Base-by-base conservation (phyloP, 2,797 vertebrate species). In the Odontamblyopus rebecca region DNA sequence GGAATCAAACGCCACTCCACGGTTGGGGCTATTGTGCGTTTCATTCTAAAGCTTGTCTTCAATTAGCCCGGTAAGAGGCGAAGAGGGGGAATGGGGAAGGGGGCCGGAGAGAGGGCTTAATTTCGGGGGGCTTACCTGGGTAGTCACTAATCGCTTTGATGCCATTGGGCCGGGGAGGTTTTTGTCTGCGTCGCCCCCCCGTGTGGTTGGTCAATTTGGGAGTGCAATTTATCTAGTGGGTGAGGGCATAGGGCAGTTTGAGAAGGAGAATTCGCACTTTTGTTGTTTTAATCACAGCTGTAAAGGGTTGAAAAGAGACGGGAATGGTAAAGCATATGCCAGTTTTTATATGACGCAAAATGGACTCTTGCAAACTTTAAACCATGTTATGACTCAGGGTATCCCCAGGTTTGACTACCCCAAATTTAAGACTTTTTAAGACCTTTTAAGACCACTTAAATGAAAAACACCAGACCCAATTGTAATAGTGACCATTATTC, bases 41-140 rank as follows among this genome's bases (percentile, higher is more conserved):
- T 51, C 48, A 87, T 84, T 91, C 87, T 92, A 91, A 92, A 94
- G 92, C 94, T 93, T 96, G 92, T 92, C 95, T 96, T 94, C 95
- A 95, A 95, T 96, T 95, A 95, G 94, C 94, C 94, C 94, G 95
- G 95, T 95, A 94, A 96, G 95, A 94, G 93, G 93, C 94, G 11
- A 94, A 94, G 95, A 93, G 93, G 93, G 94, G 91, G 93, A 6
- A 6, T 0, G 78, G 85, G 69, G 75, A 86, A n/a, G 19, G n/a
- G 8, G 35, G 35, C 35, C 2, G 35, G 8, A 57, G 54, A 13
- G 9, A 23, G 23, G 84, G 74, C 75, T 80, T 72, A 73, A 78
- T 75, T 66, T 62, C 29, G 54, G 59, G 68, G 68, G 77, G 70
- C 80, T 82, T 89, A 90, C 88, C 89, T 90, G 85, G 94, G 94